Evolutionary conservation across 2,888 invertebrate genomes (phyloP).

Genomic region (Lasioglossum morio): DNA sequence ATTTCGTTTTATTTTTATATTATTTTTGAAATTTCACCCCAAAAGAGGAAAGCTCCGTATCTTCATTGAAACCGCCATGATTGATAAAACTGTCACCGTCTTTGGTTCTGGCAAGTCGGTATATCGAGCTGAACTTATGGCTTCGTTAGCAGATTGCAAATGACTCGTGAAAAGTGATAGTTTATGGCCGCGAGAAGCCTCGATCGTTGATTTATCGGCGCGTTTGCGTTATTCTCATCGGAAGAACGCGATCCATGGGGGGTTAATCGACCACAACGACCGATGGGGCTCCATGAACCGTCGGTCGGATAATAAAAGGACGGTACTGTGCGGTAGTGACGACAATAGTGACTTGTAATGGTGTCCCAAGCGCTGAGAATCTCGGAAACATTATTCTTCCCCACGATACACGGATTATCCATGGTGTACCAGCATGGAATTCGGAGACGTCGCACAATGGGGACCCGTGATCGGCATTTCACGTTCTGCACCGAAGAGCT

Average conservation of each 20-base stretch:
- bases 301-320: constrained; percentile 59
- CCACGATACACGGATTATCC: constrained; percentile 50
- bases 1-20: too few species aligned
- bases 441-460: constrained; percentile 40
- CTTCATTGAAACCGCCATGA: background rate
- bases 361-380: constrained; percentile 47
- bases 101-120: background rate
- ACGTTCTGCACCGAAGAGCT: constrained; percentile 5
- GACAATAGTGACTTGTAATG: constrained; percentile 59
- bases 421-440: constrained; percentile 44
- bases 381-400: constrained; percentile 53
- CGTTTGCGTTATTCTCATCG: constrained; percentile 47
- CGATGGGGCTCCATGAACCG: constrained; percentile 57
- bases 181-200: constrained; percentile 35
- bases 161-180: constrained; percentile 57
- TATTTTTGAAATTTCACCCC: background rate
- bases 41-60: background rate
- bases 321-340: constrained; percentile 38
- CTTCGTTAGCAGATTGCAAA: constrained; percentile 55
- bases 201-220: constrained; percentile 53
- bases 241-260: constrained; percentile 58
- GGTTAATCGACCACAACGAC: constrained; percentile 66
- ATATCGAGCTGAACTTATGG: constrained; percentile 42
- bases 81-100: background rate
- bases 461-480: constrained; percentile 25